A percentile compares a stretch with the other conserved stretches of the same genome.
Conservation (phyloP, 2,888 invertebrate genomes). For the Matsumyia berberina region DNA sequence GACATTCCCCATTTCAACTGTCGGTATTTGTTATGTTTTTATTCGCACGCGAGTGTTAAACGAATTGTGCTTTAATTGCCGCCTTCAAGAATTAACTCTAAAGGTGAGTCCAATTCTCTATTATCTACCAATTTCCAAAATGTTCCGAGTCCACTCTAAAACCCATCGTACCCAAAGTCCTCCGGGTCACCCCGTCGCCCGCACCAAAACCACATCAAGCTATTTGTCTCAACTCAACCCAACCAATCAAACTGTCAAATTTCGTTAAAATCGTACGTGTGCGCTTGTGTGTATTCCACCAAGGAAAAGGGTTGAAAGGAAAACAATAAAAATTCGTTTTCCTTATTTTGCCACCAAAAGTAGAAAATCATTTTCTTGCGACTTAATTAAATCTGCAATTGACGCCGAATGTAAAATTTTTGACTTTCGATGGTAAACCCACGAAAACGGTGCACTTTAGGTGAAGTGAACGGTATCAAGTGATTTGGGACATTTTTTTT, state of each 20-base stretch:
- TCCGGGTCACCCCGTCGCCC: constrained; percentile 25
- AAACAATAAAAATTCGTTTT: constrained; percentile 64
- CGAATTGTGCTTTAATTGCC: constrained; percentile 49
- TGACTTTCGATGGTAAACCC: constrained; percentile 60
- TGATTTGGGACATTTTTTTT: constrained; percentile 65
- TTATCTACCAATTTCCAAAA: constrained; percentile 4
- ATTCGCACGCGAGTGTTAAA: constrained; percentile 59
- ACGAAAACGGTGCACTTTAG: constrained; percentile 63
- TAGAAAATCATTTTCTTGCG: constrained; percentile 24
- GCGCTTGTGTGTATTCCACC: constrained; percentile 77
- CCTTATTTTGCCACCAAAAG: constrained; percentile 73
- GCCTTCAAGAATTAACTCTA: constrained; percentile 13
- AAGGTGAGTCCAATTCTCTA: constrained; percentile 45
- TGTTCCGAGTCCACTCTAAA: not conserved
- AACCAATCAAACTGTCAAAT: constrained; percentile 74
- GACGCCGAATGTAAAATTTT: constrained; percentile 25
- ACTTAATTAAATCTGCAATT: constrained; percentile 10
- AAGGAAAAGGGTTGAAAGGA: constrained; percentile 70
- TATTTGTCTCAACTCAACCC: constrained; percentile 64
- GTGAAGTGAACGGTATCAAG: constrained; percentile 69
- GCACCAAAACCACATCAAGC: constrained; percentile 39
- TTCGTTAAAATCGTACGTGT: constrained; percentile 76
- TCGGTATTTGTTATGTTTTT: constrained; percentile 74
- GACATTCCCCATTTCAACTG: constrained; percentile 53
- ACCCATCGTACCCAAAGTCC: constrained; percentile 2